These are phyloP conservation scores for Ellobius talpinus DNA, from an alignment of 2,113 vertebrate genomes.

Conservation along the genomic window DNA sequence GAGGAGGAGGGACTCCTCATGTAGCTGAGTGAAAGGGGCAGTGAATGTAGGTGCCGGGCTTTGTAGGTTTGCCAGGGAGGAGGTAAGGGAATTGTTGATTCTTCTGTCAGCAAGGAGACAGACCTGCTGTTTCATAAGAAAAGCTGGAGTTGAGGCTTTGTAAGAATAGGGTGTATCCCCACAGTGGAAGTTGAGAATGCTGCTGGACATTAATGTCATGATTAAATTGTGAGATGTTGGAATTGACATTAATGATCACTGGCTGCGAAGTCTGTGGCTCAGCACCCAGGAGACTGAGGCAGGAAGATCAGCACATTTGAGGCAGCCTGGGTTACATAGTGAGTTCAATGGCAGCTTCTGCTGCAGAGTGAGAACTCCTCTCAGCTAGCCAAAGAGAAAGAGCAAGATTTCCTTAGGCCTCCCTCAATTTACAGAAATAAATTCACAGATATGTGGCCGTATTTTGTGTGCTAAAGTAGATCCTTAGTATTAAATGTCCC, in stretches of 20 bases:
- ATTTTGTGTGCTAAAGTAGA: background rate
- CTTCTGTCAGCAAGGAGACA: background rate
- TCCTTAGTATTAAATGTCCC: slow-evolving; percentile 4
- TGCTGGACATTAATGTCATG: background rate
- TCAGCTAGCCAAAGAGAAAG: background rate
- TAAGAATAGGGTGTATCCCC: background rate
- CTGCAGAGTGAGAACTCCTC: background rate
- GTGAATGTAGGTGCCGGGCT: background rate
- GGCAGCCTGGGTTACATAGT: background rate
- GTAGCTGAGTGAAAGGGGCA: background rate
- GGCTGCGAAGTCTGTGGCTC: background rate
- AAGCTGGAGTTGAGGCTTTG: background rate
- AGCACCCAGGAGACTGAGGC: background rate
- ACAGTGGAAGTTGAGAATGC: background rate
- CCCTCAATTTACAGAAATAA: slow-evolving; percentile 44
- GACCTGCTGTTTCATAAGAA: background rate
- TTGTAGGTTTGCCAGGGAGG: background rate
- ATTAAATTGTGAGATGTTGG: background rate
- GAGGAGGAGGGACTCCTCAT: background rate
- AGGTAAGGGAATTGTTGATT: background rate
- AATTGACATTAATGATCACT: background rate
- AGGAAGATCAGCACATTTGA: background rate
- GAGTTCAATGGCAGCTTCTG: background rate
- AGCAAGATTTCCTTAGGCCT: slow-evolving; percentile 24
- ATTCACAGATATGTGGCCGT: background rate